A percentile compares a stretch with the other conserved stretches of the same genome.
These are phyloP conservation scores for Beaufortia kweichowensis DNA, from an alignment of 2,113 vertebrate species.

Conservation along the genomic window DNA sequence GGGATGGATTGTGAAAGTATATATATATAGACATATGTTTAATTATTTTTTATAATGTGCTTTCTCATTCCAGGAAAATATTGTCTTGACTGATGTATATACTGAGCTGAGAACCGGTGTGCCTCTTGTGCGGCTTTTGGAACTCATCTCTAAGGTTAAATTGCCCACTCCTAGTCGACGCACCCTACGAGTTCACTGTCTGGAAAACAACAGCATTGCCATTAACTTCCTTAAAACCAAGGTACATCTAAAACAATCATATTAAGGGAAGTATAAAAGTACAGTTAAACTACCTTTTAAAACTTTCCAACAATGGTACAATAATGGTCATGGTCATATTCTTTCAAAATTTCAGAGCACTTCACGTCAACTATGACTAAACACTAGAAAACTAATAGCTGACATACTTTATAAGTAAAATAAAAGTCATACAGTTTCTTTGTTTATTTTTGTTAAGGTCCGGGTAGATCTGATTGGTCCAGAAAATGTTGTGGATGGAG, in stretches of 20 bases:
- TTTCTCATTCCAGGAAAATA: slow-evolving; percentile 45
- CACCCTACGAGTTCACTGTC: slow-evolving; percentile 81
- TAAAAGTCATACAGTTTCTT: not conserved
- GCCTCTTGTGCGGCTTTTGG: slow-evolving; percentile 80
- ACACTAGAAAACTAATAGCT: not conserved
- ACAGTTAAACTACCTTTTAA: not conserved
- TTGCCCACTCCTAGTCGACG: slow-evolving; percentile 77
- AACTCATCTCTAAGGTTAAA: slow-evolving; percentile 80
- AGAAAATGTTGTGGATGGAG: slow-evolving; percentile 92
- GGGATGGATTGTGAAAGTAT: not conserved
- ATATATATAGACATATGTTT: not conserved
- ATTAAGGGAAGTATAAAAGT: not conserved
- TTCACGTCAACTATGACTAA: not conserved
- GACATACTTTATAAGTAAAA: not conserved
- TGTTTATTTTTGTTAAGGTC: slow-evolving; percentile 68
- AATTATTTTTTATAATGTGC: slow-evolving; percentile 30
- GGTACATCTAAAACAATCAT: slow-evolving; percentile 61
- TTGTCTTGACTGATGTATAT: slow-evolving; percentile 78
- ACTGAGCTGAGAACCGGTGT: slow-evolving; percentile 81
- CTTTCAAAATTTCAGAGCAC: not conserved
- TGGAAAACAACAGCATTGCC: slow-evolving; percentile 90
- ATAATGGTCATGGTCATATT: not conserved
- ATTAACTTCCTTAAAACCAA: slow-evolving; percentile 87
- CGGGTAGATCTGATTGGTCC: slow-evolving; percentile 87
- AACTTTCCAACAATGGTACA: not conserved